Evolutionary conservation across 2,888 invertebrate genomes (phyloP).

Genomic region (Deroplatys truncata): DNA sequence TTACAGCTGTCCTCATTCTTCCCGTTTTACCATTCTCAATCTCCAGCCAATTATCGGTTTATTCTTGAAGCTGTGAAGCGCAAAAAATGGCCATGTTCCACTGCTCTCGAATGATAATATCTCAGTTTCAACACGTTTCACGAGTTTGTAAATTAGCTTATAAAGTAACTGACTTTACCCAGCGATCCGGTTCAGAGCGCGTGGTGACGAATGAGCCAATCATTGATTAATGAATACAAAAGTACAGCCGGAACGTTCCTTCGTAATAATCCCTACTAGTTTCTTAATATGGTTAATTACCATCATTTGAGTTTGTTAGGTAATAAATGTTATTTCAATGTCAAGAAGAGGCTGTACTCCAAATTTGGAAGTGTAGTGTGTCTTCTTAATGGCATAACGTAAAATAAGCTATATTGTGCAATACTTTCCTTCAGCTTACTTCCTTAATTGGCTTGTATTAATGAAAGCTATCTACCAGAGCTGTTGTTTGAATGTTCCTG

Average conservation of each 20-base stretch:
- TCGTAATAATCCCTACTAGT: neutral
- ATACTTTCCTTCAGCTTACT: neutral
- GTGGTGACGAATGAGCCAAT: neutral
- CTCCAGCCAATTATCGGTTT: neutral
- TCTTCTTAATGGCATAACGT: neutral
- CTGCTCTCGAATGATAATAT: neutral
- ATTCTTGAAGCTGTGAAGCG: neutral
- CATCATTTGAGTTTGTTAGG: neutral
- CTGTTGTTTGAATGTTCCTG: neutral
- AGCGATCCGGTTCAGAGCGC: neutral
- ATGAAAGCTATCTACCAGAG: neutral
- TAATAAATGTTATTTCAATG: neutral
- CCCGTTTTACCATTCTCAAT: neutral
- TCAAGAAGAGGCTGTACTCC: neutral
- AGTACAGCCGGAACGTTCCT: neutral
- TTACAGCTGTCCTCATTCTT: neutral
- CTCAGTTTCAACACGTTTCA: neutral
- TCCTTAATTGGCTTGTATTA: neutral
- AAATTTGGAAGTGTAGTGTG: neutral
- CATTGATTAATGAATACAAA: neutral
- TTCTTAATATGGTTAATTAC: neutral
- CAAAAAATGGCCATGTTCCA: neutral
- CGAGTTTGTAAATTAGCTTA: neutral
- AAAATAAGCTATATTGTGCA: neutral
- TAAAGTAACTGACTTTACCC: neutral